These are phyloP conservation scores for Benitochromis conjunctus DNA, from an alignment of 2,113 vertebrate species.

Conservation along the genomic window DNA sequence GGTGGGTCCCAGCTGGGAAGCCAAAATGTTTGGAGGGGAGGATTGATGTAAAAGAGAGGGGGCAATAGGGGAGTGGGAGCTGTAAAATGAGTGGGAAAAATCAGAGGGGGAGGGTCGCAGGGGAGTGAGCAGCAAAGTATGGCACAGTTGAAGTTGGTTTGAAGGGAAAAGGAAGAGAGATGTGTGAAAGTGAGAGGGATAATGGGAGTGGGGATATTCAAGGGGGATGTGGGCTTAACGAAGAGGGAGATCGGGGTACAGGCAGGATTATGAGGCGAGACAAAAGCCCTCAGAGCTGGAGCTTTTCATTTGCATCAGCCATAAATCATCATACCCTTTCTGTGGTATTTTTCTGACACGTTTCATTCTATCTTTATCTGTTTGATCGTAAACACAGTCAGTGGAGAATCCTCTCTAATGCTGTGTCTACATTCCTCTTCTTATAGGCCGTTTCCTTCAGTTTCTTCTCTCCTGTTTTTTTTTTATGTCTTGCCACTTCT, in stretches of 20 bases:
- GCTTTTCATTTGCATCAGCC: conserved; percentile 32
- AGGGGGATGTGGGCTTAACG: conserved; percentile 31
- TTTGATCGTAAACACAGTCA: conserved; percentile 6
- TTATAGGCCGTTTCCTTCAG: background rate
- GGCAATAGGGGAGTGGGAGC: background rate
- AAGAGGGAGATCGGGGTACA: conserved; percentile 13
- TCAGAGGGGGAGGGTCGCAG: conserved; percentile 4
- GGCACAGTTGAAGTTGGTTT: background rate
- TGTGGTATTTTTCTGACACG: background rate
- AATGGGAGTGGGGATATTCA: background rate
- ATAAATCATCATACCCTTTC: conserved; percentile 44
- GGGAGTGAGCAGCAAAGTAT: background rate
- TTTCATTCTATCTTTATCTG: background rate
- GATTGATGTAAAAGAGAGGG: conserved; percentile 3
- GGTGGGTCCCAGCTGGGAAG: conserved; percentile 15
- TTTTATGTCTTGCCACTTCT: background rate
- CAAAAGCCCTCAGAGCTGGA: conserved; percentile 44
- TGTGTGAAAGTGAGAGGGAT: background rate
- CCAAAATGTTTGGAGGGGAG: conserved; percentile 5
- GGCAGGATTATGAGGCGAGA: conserved; percentile 54
- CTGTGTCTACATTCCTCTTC: background rate
- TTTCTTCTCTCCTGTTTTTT: background rate
- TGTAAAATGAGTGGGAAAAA: conserved; percentile 15
- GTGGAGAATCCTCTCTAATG: background rate
- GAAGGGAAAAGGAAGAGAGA: background rate